Evolutionary conservation across 1,140 invertebrate genomes (phyloP), one percentile per base, ranked within the genome.

Genomic region (Bombus confusus): DNA sequence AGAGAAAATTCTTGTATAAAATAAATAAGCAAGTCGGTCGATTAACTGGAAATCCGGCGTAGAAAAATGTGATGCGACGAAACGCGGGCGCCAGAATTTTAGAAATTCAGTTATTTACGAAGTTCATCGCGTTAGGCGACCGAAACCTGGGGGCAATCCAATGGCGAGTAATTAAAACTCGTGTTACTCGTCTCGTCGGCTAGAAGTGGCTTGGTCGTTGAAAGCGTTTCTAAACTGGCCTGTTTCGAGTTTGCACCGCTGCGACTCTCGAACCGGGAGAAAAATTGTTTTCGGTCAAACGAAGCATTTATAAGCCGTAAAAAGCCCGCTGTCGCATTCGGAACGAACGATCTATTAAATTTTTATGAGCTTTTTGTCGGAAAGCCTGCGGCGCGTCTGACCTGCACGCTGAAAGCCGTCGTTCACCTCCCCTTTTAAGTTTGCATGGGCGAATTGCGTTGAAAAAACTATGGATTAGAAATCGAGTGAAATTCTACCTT

Each of bases 261-360:
- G 28, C 52, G 80, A 76, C 66, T 80, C 75, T 52, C 74, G 59
- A 71, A 76, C 77, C 87, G 82, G 37, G 25, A 82, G 85, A 9
- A 91, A 92, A 92, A 93, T 92, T 93, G 91, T 93, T 93, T 93
- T 93, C 88, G 88, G 90, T 92, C 90, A 92, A 93, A 92, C 91
- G 89, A 90, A 93, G 89, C 91, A 91, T 93, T 92, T 92, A 91
- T 91, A 89, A 92, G 89, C 80, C 87, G 87, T 92, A 92, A 91
- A 91, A 92, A 91, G 85, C 43, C 76, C 68, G 72, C 74, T 47
- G 62, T 80, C 86, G 89, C 85, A 83, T 89, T 87, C 86, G 75
- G 81, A 79, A 72, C 86, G 87, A 91, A 90, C 85, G 89, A 92
- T 93, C 92, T 92, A 93, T 93, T 92, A 92, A 93, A 92, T 85